These are phyloP conservation scores for Aporrectodea caliginosa DNA, from an alignment of 1,140 invertebrate genomes.

Conservation along the genomic window DNA sequence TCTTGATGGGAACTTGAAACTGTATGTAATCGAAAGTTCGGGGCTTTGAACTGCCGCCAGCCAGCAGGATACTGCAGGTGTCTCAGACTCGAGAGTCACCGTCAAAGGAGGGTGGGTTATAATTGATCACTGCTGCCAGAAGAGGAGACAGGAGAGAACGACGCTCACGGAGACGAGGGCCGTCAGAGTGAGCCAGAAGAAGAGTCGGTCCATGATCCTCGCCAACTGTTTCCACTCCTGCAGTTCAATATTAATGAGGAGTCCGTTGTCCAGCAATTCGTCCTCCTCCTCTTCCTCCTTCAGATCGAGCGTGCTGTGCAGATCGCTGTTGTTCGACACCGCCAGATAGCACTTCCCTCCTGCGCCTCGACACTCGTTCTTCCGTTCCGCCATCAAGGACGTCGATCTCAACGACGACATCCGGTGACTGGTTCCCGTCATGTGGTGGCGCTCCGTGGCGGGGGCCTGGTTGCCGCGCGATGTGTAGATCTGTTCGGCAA, in stretches of 20 bases:
- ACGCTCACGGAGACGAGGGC: neutral
- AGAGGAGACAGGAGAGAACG: neutral
- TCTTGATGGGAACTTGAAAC: no score
- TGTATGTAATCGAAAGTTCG: no score
- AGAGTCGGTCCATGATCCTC: constrained; percentile 20
- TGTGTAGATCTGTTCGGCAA: neutral
- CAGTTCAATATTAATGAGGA: neutral
- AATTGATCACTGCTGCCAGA: neutral
- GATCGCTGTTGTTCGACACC: neutral
- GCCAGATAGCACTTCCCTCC: neutral
- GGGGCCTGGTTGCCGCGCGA: no score
- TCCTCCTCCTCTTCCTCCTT: neutral
- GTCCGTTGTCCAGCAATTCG: neutral
- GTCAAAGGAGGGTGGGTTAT: neutral
- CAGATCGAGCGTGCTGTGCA: neutral
- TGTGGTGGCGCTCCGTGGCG: no score
- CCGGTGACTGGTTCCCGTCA: neutral
- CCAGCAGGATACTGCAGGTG: no score
- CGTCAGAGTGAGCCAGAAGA: constrained; percentile 25
- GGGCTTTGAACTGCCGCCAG: no score
- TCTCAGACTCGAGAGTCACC: no score
- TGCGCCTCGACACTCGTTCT: neutral
- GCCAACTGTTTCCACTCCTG: constrained; percentile 26
- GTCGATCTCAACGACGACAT: neutral
- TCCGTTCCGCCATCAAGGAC: no score